phyloP scores from a whole-genome alignment of 2,888 invertebrate genomes.

The Elysia crispata region DNA sequence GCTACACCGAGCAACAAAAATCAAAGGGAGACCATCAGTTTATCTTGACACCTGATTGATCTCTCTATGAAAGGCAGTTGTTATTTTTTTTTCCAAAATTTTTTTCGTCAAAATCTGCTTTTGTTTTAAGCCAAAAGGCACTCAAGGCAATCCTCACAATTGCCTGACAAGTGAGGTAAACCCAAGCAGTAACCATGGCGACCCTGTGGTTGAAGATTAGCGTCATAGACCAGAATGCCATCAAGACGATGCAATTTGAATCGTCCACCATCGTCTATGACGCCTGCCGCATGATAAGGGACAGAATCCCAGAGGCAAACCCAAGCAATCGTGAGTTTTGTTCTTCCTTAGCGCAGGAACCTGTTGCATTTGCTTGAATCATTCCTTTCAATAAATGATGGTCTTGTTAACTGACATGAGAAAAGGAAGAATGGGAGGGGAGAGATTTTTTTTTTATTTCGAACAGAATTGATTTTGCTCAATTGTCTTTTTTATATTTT shows the following conservation, averaged over 20 bases:
- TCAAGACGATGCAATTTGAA: conserved; percentile 99
- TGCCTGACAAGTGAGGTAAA: conserved; percentile 55
- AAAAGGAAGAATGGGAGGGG: no score
- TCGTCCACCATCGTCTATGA: conserved; percentile 96
- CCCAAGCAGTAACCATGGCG: conserved; percentile 70
- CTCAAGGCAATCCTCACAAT: neutral
- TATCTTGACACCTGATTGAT: no score
- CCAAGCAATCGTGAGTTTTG: conserved; percentile 92
- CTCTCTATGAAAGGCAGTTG: neutral
- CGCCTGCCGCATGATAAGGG: conserved; percentile 95
- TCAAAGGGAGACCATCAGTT: no score
- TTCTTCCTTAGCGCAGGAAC: no score
- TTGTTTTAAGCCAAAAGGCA: neutral
- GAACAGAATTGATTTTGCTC: no score
- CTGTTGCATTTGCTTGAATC: no score
- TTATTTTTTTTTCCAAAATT: no score
- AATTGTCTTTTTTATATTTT: no score
- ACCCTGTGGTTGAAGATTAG: conserved; percentile 79
- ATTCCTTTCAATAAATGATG: no score
- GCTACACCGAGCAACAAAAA: no score
- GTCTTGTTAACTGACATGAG: no score
- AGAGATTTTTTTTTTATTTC: no score
- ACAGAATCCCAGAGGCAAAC: conserved; percentile 92
- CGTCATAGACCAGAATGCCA: conserved; percentile 81
- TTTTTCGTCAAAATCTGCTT: neutral